A percentile compares a stretch with the other conserved stretches of the same genome.
Evolutionary conservation across 2,888 invertebrate species (phyloP).

Genomic region (Pecten maximus): DNA sequence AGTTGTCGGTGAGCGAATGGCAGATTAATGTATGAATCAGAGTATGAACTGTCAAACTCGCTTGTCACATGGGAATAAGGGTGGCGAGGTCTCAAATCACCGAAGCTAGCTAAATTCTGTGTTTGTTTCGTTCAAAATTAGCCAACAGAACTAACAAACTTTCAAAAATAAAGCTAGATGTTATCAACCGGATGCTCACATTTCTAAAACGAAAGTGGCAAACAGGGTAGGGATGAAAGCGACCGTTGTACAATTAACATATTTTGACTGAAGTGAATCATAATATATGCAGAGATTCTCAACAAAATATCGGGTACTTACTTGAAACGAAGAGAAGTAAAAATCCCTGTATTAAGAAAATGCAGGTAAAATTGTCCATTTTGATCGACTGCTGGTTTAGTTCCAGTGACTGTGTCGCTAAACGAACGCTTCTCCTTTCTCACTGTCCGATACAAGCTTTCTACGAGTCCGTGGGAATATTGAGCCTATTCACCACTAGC

Average conservation of each 20-base stretch:
- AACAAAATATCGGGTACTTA: background rate
- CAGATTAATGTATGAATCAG: constrained; percentile 15
- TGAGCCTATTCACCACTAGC: constrained; percentile 19
- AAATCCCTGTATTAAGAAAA: constrained; percentile 8
- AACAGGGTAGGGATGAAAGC: background rate
- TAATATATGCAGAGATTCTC: constrained; percentile 4
- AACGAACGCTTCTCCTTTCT: constrained; percentile 23
- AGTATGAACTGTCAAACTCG: constrained; percentile 15
- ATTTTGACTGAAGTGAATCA: constrained; percentile 5
- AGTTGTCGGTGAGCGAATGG: background rate
- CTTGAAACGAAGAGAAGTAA: constrained; percentile 16
- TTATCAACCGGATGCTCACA: background rate
- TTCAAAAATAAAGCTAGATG: background rate
- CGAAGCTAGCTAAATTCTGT: background rate
- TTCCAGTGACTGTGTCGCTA: background rate
- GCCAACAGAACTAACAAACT: background rate
- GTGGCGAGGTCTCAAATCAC: background rate
- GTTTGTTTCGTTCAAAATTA: background rate
- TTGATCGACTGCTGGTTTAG: constrained; percentile 3
- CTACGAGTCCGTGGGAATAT: constrained; percentile 35
- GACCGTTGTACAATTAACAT: constrained; percentile 2
- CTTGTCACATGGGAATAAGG: constrained; percentile 21
- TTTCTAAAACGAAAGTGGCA: constrained; percentile 1
- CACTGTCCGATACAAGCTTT: constrained; percentile 35
- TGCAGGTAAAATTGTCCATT: constrained; percentile 8